Conservation (phyloP, 1,140 invertebrate genomes). For the Polypedilum pembai region DNA sequence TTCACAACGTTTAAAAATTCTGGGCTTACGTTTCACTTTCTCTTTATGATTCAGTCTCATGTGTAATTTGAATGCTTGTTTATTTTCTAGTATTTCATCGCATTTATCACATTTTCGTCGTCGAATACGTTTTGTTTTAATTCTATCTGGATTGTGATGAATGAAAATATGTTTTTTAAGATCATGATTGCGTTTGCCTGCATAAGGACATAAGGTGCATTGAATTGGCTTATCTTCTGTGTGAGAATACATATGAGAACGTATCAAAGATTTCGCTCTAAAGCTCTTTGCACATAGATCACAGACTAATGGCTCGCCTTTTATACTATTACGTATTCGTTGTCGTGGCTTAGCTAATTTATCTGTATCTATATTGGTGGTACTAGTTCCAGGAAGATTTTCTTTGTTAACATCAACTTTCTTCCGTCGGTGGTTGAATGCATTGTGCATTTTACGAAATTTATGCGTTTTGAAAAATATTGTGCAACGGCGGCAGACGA, state of each 20-base stretch:
- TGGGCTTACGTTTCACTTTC: background rate
- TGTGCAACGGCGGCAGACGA: background rate
- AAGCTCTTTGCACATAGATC: conserved; percentile 1
- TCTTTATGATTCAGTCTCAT: background rate
- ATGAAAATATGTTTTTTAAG: background rate
- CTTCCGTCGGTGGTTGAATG: background rate
- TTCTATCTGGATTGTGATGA: conserved; percentile 1
- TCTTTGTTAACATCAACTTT: background rate
- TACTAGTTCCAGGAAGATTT: background rate
- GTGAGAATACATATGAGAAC: background rate
- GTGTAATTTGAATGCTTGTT: background rate
- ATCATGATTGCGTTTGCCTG: background rate
- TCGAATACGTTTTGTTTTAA: background rate
- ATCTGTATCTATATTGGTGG: background rate
- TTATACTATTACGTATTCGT: background rate
- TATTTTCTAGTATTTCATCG: background rate
- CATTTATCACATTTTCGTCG: conserved; percentile 5
- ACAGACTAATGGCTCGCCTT: background rate
- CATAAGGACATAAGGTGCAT: background rate
- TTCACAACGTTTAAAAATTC: background rate
- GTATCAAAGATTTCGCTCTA: background rate
- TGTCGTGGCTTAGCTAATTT: background rate
- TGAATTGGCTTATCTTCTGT: background rate
- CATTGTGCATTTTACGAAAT: conserved; percentile 24
- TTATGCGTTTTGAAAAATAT: background rate